Evolutionary conservation across 2,113 vertebrate genomes (phyloP).

Genomic region (Geococcyx californianus): DNA sequence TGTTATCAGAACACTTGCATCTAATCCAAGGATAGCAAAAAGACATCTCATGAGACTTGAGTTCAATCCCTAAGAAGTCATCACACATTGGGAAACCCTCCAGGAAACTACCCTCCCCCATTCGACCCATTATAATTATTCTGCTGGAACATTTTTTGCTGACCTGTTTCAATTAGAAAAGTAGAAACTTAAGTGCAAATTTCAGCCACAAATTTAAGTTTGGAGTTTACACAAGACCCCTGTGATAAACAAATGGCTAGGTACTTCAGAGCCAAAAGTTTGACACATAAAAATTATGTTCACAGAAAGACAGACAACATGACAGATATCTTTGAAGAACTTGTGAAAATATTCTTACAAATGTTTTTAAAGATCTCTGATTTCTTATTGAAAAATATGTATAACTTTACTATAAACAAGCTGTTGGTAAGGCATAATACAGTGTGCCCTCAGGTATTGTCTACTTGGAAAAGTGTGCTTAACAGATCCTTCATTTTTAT

Average conservation of each 20-base stretch:
- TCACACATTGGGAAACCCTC: neutral
- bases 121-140: neutral
- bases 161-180: neutral
- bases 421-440: neutral
- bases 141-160: neutral
- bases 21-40: neutral
- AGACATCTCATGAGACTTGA: neutral
- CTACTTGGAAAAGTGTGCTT: neutral
- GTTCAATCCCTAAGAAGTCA: neutral
- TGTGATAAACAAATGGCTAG: neutral
- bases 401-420: neutral
- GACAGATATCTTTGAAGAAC: neutral
- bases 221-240: neutral
- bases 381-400: neutral
- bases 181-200: neutral
- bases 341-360: neutral
- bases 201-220: neutral
- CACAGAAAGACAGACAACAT: neutral
- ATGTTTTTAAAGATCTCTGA: neutral
- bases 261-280: neutral
- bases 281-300: neutral
- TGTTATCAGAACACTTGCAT: neutral
- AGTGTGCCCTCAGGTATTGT: neutral
- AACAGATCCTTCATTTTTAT: neutral
- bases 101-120: neutral